Base-by-base conservation (phyloP, 2,113 vertebrate species). In the Lagopus muta region DNA sequence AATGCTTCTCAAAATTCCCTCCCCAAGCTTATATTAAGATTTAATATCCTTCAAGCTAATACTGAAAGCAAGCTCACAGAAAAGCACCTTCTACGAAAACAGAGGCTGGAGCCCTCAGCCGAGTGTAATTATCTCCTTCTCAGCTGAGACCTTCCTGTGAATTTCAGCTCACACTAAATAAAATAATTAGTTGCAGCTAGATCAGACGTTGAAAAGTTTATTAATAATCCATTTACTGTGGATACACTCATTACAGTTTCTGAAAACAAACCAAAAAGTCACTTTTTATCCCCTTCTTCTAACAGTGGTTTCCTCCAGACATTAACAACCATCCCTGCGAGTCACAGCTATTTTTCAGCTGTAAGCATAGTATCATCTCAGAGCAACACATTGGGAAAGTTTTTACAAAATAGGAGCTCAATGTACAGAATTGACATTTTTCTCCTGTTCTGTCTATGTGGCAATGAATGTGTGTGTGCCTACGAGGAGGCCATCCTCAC, bases 301-400 rank as follows among this genome's bases (percentile, higher is more conserved):
- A 90, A 86, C 72, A 94, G 71, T 91, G 85, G 76, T 91, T 97
- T 94, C 94, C 94, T 94, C 94, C 77, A 92, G 79, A 36, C 91
- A 86, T 64, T 82, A 83, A 19, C 64, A 86, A 81, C 43, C 69
- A 91, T 52, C 72, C 71, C 47, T 82, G 48, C 60, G 47, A 95
- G 82, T 77, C 55, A 89, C 38, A 88, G 50, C 55, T 88, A 36
- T 84, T 75, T 93, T 91, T 69, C 80, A 94, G 38, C 78, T 94
- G 83, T 80, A 28, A 88, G 61, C 80, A 71, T 28, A 89, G 40
- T 32, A 80, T 36, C 0, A 0, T n/a, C 61, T 65, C 74, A 43
- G 77, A 86, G 30, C 52, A 54, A 6, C 9, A 71, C n/a, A 8
- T 74, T 2, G 0, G 55, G 64, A 91, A 95, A 42, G 18, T 18